Percentiles rank a stretch among this genome's conserved stretches.
These are phyloP conservation scores for Eilema depressum DNA, from an alignment of 2,888 invertebrate genomes.

Conservation along the genomic window DNA sequence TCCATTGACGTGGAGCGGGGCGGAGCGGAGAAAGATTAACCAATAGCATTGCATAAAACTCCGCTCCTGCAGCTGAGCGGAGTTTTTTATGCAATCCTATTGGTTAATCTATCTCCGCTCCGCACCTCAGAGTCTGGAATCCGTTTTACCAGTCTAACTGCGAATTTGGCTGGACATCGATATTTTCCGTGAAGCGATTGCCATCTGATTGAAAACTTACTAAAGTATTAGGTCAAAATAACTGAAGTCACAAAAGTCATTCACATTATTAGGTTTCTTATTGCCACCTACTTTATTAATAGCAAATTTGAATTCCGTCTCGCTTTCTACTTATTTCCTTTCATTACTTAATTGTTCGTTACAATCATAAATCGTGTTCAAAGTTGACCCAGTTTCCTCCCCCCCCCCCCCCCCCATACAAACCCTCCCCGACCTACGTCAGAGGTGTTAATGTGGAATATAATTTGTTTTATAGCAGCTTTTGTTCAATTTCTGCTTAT, in stretches of 20 bases:
- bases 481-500: constrained; percentile 33
- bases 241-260: not conserved
- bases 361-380: constrained; percentile 46
- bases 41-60: no score
- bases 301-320: constrained; percentile 20
- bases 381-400: constrained; percentile 48
- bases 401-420: constrained; percentile 2
- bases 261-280: not conserved
- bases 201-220: no score
- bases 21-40: no score
- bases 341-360: constrained; percentile 40
- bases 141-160: no score
- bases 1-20: no score
- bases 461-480: constrained; percentile 45
- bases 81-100: no score
- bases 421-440: constrained; percentile 6
- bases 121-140: no score
- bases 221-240: not conserved
- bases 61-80: no score
- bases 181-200: no score
- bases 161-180: no score
- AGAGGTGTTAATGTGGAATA: constrained; percentile 48
- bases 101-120: no score
- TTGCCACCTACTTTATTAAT: not conserved
- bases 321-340: constrained; percentile 26